A percentile compares a stretch with the other conserved stretches of the same genome.
Conservation (phyloP, 2,888 invertebrate genomes). For the Nasonia oneida region DNA sequence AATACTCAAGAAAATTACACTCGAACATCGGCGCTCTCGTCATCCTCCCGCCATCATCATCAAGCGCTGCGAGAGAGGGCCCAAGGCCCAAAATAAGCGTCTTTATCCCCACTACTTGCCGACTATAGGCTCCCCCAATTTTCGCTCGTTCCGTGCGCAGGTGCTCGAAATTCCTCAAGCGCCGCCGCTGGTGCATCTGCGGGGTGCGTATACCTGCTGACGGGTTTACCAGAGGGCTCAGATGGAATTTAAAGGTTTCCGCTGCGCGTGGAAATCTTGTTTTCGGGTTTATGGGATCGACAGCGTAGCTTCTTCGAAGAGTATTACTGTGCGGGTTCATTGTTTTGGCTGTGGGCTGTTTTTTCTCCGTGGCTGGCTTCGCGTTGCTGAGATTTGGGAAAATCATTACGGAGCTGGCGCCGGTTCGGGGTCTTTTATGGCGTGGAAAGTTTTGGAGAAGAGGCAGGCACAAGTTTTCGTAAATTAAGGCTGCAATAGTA, state of each 20-base stretch:
- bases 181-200: neutral
- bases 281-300: neutral
- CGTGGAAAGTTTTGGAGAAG: neutral
- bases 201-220: neutral
- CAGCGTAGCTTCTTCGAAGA: neutral
- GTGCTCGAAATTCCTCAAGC: neutral
- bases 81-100: neutral
- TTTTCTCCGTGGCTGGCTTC: neutral
- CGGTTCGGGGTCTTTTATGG: neutral
- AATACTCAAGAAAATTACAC: neutral
- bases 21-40: neutral
- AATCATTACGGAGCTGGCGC: neutral
- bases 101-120: neutral
- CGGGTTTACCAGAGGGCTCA: neutral
- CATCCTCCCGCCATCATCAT: neutral
- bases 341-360: neutral
- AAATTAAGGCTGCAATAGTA: too few relatives aligned
- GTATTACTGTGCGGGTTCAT: neutral
- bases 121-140: neutral
- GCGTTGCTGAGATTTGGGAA: neutral
- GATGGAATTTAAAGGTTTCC: slow-evolving; percentile 7
- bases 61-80: neutral
- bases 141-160: neutral
- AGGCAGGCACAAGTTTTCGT: neutral
- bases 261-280: neutral